phyloP scores from a whole-genome alignment of 2,113 vertebrate species.

The Scytalopus superciliaris region DNA sequence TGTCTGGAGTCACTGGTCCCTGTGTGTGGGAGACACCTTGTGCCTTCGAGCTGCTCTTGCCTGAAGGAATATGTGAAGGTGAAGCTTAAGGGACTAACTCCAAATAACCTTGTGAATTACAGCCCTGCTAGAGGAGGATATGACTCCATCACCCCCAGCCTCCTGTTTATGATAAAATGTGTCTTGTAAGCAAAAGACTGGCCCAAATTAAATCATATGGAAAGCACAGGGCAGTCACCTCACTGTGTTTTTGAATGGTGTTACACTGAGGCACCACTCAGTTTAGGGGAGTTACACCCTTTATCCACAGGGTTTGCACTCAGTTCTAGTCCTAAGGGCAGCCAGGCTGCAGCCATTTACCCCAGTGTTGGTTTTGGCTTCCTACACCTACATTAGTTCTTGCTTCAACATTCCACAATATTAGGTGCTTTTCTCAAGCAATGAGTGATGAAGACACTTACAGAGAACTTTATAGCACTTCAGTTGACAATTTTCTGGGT shows the following conservation, averaged over 20 bases:
- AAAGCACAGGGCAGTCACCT: background rate
- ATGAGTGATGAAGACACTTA: slow-evolving; percentile 7
- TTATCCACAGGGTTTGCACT: background rate
- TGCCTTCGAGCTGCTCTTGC: background rate
- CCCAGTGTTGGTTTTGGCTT: background rate
- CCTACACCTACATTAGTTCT: background rate
- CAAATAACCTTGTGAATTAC: background rate
- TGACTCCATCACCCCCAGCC: rapidly evolving
- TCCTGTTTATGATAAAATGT: background rate
- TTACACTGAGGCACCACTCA: background rate
- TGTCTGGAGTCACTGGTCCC: background rate
- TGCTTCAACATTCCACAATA: background rate
- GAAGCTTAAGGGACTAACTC: background rate
- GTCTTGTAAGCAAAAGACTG: background rate
- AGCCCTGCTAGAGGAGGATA: background rate
- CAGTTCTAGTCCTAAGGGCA: background rate
- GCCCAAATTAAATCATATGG: background rate
- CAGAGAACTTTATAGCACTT: slow-evolving; percentile 12
- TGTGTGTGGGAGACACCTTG: background rate
- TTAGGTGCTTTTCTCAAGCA: background rate
- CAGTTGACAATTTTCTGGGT: background rate
- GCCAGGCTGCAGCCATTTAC: background rate
- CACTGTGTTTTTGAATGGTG: background rate
- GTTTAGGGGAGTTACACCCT: background rate
- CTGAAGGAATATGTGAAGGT: background rate